Conservation (phyloP, 2,113 vertebrate genomes). For the Eclectus roratus region DNA sequence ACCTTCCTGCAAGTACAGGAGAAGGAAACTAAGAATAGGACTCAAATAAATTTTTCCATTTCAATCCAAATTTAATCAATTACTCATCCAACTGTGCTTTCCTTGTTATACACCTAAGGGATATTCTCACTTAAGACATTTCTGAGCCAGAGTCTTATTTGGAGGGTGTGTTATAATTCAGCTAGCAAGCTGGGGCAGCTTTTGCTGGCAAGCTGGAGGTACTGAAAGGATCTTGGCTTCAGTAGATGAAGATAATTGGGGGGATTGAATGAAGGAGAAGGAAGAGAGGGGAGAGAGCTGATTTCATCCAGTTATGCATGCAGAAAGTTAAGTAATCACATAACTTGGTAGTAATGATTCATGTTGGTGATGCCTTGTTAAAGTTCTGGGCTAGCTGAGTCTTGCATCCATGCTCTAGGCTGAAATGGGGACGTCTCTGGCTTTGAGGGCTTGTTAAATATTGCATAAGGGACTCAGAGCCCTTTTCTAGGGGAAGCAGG, state of each 20-base stretch:
- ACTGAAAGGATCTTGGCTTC: slow-evolving; percentile 51
- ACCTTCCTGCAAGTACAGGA: background rate
- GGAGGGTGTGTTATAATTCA: slow-evolving; percentile 45
- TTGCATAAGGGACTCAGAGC: background rate
- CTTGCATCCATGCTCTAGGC: slow-evolving; percentile 14
- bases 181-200: slow-evolving; percentile 39
- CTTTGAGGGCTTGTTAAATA: background rate
- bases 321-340: slow-evolving; percentile 21
- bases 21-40: background rate
- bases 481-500: background rate
- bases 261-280: background rate
- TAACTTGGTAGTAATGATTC: slow-evolving; percentile 43
- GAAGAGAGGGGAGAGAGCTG: background rate
- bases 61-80: background rate
- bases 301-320: slow-evolving; percentile 27
- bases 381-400: slow-evolving; percentile 26
- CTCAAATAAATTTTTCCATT: background rate
- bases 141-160: slow-evolving; percentile 12
- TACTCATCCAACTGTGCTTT: background rate
- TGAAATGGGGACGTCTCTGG: background rate
- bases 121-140: background rate
- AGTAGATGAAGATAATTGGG: background rate
- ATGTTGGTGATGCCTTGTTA: slow-evolving; percentile 12
- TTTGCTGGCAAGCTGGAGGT: slow-evolving; percentile 10
- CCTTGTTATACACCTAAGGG: background rate